Conservation (phyloP, 2,888 invertebrate genomes). For the Microctonus hyperodae region DNA sequence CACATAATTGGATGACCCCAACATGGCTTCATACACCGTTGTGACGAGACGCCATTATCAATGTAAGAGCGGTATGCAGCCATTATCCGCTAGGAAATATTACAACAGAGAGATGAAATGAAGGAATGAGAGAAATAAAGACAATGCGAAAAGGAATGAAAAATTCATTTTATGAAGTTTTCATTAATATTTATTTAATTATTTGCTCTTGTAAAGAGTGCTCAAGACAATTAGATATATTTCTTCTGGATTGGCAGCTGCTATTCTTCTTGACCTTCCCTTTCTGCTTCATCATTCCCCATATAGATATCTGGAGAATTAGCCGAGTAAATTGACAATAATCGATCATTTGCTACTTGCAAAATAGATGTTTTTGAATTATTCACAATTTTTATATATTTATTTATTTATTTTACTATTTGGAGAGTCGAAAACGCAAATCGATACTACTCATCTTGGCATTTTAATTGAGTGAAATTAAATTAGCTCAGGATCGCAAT, state of each 20-base stretch:
- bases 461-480: no score
- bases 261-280: no score
- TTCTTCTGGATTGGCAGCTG: no score
- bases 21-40: slow-evolving; percentile 54
- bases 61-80: slow-evolving; percentile 25
- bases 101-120: no score
- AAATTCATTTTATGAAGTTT: no score
- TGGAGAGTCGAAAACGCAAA: no score
- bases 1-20: slow-evolving; percentile 57
- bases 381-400: no score
- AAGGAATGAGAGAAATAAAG: background rate
- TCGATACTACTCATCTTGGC: no score
- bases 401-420: no score
- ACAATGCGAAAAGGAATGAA: no score
- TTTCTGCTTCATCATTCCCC: background rate
- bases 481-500: no score
- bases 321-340: background rate
- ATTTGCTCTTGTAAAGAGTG: background rate
- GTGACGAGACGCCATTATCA: slow-evolving; percentile 49
- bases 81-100: background rate
- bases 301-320: background rate
- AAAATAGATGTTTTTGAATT: background rate
- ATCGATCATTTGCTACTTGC: slow-evolving; percentile 1
- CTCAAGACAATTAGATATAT: background rate
- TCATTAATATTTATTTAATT: no score